Percentiles rank a stretch among this genome's conserved stretches.
phyloP scores from a whole-genome alignment of 2,888 invertebrate genomes.

The Bruchidius siliquastri region DNA sequence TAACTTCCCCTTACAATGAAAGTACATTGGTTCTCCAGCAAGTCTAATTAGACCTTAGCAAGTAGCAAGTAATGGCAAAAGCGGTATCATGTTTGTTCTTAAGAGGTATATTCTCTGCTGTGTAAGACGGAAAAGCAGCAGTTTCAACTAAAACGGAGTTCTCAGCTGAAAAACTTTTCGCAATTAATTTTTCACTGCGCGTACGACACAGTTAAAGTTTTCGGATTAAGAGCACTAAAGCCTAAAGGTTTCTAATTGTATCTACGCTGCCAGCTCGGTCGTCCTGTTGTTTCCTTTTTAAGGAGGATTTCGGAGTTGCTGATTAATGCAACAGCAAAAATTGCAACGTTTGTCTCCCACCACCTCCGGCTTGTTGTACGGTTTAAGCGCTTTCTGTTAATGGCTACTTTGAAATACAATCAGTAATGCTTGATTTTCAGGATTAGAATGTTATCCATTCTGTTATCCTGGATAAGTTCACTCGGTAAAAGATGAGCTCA shows the following conservation, averaged over 20 bases:
- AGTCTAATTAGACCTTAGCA: constrained; percentile 1
- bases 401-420: too few species aligned
- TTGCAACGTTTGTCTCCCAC: not conserved
- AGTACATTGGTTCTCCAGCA: not conserved
- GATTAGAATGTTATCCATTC: too few species aligned
- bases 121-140: constrained; percentile 8
- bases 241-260: constrained; percentile 22
- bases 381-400: too few species aligned
- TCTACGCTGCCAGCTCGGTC: constrained; percentile 1
- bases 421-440: too few species aligned
- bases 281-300: not conserved
- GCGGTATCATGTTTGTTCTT: constrained; percentile 11
- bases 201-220: constrained; percentile 22
- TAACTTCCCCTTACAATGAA: not conserved
- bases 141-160: constrained; percentile 17
- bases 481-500: too few species aligned
- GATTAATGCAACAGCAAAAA: not conserved
- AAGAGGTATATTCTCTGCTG: constrained; percentile 3
- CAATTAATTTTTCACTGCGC: constrained; percentile 27
- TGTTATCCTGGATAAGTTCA: too few species aligned
- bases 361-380: not conserved
- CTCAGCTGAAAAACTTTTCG: constrained; percentile 19
- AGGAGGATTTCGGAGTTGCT: not conserved
- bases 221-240: constrained; percentile 25
- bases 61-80: constrained; percentile 7